Conservation (phyloP, 2,888 invertebrate species). For the Metallyticus violacea region DNA sequence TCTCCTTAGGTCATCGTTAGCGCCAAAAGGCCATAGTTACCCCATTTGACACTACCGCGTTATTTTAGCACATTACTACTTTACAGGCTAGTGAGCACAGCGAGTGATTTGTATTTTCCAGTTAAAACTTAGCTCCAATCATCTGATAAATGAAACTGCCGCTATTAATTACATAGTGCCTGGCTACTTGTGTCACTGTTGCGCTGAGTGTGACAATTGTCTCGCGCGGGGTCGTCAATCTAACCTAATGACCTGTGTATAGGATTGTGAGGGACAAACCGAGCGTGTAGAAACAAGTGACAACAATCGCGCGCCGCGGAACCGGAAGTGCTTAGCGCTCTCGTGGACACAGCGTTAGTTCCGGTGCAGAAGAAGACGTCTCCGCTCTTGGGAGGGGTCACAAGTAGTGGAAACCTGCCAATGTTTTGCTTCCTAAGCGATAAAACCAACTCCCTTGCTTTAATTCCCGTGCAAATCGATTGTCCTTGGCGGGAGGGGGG, state of each 20-base stretch:
- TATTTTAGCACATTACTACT: too few species aligned
- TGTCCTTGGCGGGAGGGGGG: not conserved
- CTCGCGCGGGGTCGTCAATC: not conserved
- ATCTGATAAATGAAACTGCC: too few species aligned
- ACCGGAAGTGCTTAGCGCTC: constrained; percentile 16
- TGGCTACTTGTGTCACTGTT: not conserved
- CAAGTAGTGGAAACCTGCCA: not conserved
- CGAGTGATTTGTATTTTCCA: too few species aligned
- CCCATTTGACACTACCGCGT: too few species aligned
- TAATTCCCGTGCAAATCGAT: not conserved
- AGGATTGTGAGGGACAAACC: constrained; percentile 1
- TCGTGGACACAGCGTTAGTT: not conserved
- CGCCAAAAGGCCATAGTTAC: too few species aligned
- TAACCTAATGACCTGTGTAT: constrained; percentile 3
- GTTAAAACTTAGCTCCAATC: too few species aligned
- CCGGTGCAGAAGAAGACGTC: not conserved
- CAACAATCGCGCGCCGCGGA: not conserved
- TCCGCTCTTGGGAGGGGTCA: not conserved
- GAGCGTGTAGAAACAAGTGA: constrained; percentile 10
- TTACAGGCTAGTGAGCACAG: too few species aligned
- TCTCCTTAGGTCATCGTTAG: too few species aligned
- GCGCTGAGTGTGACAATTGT: too few species aligned
- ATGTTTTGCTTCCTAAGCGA: too few species aligned
- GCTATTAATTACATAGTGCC: too few species aligned
- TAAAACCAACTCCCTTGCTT: too few species aligned